Percentiles rank a stretch among this genome's conserved stretches.
These are phyloP conservation scores for Chlamydotis undulata DNA, from an alignment of 2,113 vertebrate genomes.

Conservation along the genomic window DNA sequence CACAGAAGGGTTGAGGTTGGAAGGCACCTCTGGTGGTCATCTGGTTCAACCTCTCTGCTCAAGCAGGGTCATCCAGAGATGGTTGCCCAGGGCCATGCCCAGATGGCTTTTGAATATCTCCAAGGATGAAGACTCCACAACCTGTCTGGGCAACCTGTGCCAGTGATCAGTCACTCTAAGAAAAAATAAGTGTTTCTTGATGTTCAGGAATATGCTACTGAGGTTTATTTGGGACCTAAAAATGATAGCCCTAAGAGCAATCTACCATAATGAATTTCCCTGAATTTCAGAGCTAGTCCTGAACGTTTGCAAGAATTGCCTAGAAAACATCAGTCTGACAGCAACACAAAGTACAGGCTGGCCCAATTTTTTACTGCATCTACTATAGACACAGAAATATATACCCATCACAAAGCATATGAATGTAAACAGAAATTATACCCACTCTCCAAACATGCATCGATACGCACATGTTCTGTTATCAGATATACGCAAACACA, in stretches of 20 bases:
- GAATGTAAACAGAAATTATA: background rate
- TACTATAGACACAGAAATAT: background rate
- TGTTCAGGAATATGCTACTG: background rate
- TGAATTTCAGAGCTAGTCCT: background rate
- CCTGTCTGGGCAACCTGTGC: background rate
- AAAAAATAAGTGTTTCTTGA: background rate
- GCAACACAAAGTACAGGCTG: background rate
- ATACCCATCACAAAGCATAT: background rate
- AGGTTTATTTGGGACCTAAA: background rate
- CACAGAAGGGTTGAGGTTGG: background rate
- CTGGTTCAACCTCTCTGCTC: background rate
- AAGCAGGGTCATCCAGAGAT: background rate
- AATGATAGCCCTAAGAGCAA: background rate
- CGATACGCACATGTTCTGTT: background rate
- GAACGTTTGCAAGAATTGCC: background rate
- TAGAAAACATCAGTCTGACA: background rate
- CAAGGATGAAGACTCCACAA: background rate
- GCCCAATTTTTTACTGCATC: background rate
- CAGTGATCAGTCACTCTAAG: background rate
- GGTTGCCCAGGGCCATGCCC: background rate
- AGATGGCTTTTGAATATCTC: background rate
- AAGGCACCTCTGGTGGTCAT: background rate
- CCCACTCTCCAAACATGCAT: background rate
- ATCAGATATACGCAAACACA: background rate
- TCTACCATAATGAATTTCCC: background rate